Percentiles rank a stretch among this genome's conserved stretches.
Conservation (phyloP, 2,888 invertebrate genomes). For the Acleris literana region DNA sequence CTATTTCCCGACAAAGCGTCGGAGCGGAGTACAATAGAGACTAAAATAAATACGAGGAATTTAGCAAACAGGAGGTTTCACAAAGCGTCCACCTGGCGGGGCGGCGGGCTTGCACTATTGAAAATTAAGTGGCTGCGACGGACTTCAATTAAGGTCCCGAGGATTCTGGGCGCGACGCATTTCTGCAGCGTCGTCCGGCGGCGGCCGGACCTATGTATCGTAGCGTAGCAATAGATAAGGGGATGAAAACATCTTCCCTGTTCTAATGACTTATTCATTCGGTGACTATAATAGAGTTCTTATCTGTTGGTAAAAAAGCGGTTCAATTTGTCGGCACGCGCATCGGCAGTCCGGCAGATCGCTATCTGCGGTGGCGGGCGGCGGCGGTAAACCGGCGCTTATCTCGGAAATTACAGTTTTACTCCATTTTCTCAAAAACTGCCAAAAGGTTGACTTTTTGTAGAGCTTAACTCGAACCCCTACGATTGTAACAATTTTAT, state of each 20-base stretch:
- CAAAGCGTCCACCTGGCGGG: conserved; percentile 75
- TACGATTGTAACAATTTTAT: conserved; percentile 44
- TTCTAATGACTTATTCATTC: conserved; percentile 37
- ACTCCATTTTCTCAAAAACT: conserved; percentile 68
- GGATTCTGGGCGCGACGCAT: conserved; percentile 52
- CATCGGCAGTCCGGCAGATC: conserved; percentile 56
- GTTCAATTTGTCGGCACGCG: conserved; percentile 43
- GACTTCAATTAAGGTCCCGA: conserved; percentile 69
- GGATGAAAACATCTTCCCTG: neutral
- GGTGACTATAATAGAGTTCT: conserved; percentile 43
- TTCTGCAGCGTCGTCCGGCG: neutral
- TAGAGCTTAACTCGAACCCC: conserved; percentile 53
- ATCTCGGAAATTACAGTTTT: conserved; percentile 76
- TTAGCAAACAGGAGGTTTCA: conserved; percentile 76
- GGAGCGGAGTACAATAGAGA: conserved; percentile 76
- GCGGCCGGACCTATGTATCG: neutral
- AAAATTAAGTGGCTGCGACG: conserved; percentile 71
- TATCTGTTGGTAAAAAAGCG: conserved; percentile 44
- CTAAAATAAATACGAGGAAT: conserved; percentile 82
- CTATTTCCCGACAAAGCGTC: conserved; percentile 78
- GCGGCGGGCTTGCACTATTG: conserved; percentile 55
- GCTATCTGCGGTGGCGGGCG: conserved; percentile 58
- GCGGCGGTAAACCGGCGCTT: conserved; percentile 63
- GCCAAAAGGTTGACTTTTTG: conserved; percentile 63
- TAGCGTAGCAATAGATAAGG: neutral